phyloP scores from a whole-genome alignment of 2,888 invertebrate genomes.

The Scaeva pyrastri region DNA sequence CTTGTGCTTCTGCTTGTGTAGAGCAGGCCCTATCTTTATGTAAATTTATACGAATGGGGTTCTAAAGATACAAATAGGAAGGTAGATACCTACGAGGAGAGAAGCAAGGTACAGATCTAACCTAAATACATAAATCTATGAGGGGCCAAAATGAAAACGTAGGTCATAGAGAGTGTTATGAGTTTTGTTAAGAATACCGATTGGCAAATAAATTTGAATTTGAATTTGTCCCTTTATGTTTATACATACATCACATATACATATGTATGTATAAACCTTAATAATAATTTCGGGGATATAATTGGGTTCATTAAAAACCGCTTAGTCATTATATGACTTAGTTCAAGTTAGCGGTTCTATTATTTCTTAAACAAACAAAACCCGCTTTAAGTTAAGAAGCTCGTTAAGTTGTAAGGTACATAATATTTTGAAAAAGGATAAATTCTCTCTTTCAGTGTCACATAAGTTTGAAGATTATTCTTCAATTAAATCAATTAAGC shows the following conservation, averaged over 20 bases:
- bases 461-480: not conserved
- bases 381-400: not conserved
- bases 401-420: constrained; percentile 1
- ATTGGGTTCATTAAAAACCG: constrained; percentile 51
- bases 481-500: not conserved
- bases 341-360: constrained; percentile 29
- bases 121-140: not conserved
- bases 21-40: constrained; percentile 4
- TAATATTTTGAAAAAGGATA: no score
- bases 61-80: not conserved
- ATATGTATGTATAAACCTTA: no score
- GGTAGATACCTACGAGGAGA: no score
- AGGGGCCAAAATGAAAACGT: constrained; percentile 17
- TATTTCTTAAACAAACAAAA: not conserved
- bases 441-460: not conserved
- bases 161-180: constrained; percentile 28
- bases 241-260: no score
- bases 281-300: constrained; percentile 24
- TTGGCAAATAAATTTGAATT: constrained; percentile 11
- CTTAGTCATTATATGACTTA: constrained; percentile 48
- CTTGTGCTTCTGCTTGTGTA: no score
- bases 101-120: not conserved
- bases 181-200: constrained; percentile 38
- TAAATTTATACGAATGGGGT: constrained; percentile 20
- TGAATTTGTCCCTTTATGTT: not conserved